Percentiles rank a stretch among this genome's conserved stretches.
These are phyloP conservation scores for Nemapogon koenigi DNA, from an alignment of 2,888 invertebrate genomes.

Conservation along the genomic window DNA sequence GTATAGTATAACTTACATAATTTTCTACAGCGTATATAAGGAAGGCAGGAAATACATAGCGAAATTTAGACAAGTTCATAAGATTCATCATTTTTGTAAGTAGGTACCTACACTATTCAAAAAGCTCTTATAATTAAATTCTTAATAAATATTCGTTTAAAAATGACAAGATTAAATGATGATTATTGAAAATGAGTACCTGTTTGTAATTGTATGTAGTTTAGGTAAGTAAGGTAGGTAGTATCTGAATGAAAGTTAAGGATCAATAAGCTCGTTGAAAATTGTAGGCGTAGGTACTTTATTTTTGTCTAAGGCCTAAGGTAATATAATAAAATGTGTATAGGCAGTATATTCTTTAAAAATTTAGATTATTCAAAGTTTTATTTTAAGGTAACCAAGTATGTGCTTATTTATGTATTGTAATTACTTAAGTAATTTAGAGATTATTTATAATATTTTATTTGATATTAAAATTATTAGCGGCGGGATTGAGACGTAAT, in stretches of 20 bases:
- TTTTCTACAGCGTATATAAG: no score
- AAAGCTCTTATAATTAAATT: slow-evolving; percentile 53
- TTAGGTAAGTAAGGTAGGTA: background rate
- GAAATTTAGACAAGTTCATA: slow-evolving; percentile 55
- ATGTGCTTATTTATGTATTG: no score
- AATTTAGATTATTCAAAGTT: no score
- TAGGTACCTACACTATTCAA: slow-evolving; percentile 58
- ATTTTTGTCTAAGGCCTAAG: slow-evolving; percentile 58
- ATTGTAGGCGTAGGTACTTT: slow-evolving; percentile 47
- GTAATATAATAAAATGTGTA: no score
- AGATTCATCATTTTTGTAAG: slow-evolving; percentile 52
- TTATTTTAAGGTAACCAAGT: no score
- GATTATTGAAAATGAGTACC: background rate
- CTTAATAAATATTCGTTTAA: slow-evolving; percentile 4
- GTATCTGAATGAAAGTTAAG: background rate
- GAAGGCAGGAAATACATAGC: slow-evolving; percentile 26
- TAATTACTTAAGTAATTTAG: no score
- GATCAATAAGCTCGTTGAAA: slow-evolving; percentile 2
- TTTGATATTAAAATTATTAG: no score
- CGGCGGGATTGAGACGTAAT: no score
- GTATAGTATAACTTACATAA: no score
- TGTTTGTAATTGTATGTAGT: background rate
- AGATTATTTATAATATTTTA: no score
- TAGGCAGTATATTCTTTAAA: no score
- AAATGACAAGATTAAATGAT: background rate